Evolutionary conservation across 2,113 vertebrate species (phyloP).

Genomic region (Regulus satrapa): DNA sequence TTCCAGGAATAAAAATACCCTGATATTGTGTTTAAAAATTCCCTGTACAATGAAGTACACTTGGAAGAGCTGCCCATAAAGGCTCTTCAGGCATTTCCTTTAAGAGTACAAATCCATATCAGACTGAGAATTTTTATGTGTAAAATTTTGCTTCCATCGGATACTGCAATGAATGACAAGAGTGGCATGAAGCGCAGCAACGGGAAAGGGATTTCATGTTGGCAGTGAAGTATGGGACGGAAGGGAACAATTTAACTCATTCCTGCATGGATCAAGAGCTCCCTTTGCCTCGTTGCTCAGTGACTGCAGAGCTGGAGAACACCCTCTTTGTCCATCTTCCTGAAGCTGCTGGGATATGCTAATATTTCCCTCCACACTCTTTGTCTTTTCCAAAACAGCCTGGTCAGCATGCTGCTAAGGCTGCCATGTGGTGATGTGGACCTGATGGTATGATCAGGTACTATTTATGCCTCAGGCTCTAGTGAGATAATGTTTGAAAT

Average conservation of each 20-base stretch:
- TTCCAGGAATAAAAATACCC: neutral
- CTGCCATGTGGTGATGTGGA: neutral
- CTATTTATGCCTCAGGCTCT: neutral
- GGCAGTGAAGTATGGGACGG: neutral
- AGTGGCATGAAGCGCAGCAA: neutral
- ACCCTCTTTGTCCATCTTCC: neutral
- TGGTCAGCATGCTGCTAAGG: neutral
- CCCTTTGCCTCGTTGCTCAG: neutral
- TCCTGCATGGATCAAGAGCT: neutral
- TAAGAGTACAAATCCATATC: neutral
- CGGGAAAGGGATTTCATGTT: neutral
- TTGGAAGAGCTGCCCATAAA: neutral
- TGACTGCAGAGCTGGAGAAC: neutral
- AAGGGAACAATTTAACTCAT: neutral
- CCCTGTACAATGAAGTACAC: neutral
- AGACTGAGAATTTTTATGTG: neutral
- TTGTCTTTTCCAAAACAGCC: neutral
- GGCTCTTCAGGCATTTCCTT: neutral
- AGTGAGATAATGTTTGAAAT: constrained; percentile 6
- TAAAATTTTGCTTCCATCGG: neutral
- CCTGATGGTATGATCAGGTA: neutral
- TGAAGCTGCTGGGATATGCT: neutral
- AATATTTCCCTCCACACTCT: neutral
- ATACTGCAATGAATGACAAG: neutral
- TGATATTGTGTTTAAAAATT: neutral